Base-by-base conservation (phyloP, 2,113 vertebrate species). In the Sinocyclocheilus grahami region DNA sequence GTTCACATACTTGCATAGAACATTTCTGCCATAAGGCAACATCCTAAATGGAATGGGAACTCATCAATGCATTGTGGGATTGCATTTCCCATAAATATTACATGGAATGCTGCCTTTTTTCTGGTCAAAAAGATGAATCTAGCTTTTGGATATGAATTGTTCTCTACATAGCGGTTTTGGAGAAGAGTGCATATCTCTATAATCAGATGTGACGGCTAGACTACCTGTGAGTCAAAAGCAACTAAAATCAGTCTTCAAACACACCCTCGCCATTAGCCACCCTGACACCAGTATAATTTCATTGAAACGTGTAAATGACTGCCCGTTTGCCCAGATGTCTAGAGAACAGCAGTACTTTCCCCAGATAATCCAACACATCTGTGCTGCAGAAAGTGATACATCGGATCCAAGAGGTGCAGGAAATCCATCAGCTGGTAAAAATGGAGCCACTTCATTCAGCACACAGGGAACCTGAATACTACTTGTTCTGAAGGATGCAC, bases 221-320 rank as follows among this genome's bases (percentile, higher is more conserved):
- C 48, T 53, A 77, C 24, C 48, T 30, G 14, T 6, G 30, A 33
- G 51, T 46, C 58, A 39, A 65, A 63, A 27, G 13, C 37, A 42
- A 24, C 5, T 42, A 39, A 80, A 24, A 60, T 20, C 30, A n/a
- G 18, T 13, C 37, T 80, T 79, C 37, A 13, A 42, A 80, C 78
- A 80, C 78, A 80, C 16, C 37, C 20, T 14, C 4, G 11, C 18
- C 78, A 62, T 79, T 62, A 62, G 30, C 10, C 78, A 60, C 37
- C 37, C 22, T 65, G 60, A 65, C 60, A 65, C 22, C 79, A 48
- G 37, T 5, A 42, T 62, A 63, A 81, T 27, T 13, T 30, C 13
- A 65, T 81, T 81, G 65, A 48, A 81, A 65, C 48, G 78, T 65
- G 78, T 46, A 63, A 81, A 81, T 65, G 39, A 65, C 60, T 18